Conservation (phyloP, 35 echinoderm and acorn worm genomes). For the Acanthaster planci region DNA sequence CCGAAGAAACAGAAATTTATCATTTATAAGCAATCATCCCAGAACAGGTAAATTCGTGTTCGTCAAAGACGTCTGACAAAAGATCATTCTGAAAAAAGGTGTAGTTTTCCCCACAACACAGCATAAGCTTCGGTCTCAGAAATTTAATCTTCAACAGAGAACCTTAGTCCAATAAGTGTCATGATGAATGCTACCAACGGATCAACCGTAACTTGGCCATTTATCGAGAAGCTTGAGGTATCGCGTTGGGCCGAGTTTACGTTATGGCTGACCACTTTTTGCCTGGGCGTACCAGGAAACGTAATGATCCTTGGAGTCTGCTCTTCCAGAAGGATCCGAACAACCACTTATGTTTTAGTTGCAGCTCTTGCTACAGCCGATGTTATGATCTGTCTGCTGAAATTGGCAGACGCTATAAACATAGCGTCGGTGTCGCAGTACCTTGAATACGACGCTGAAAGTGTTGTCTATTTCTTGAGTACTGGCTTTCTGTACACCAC, state of each 20-base stretch:
- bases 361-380: background rate
- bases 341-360: background rate
- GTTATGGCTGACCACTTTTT: background rate
- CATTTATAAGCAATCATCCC: too few relatives aligned
- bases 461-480: too few relatives aligned
- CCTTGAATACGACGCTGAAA: background rate
- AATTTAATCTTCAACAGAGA: too few relatives aligned
- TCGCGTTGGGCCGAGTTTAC: conserved; percentile 6
- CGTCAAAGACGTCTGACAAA: too few relatives aligned
- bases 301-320: background rate
- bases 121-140: too few relatives aligned
- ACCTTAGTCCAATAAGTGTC: too few relatives aligned
- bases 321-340: background rate
- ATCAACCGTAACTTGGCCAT: background rate
- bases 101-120: too few relatives aligned
- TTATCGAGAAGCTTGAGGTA: background rate
- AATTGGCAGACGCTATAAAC: background rate
- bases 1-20: too few relatives aligned
- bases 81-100: too few relatives aligned
- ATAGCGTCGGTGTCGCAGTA: background rate
- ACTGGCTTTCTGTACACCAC: too few relatives aligned
- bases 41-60: too few relatives aligned
- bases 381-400: background rate
- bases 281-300: background rate
- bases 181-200: too few relatives aligned